These are phyloP conservation scores for Pogonocherus hispidulus DNA, from an alignment of 2,888 invertebrate species.

Conservation along the genomic window DNA sequence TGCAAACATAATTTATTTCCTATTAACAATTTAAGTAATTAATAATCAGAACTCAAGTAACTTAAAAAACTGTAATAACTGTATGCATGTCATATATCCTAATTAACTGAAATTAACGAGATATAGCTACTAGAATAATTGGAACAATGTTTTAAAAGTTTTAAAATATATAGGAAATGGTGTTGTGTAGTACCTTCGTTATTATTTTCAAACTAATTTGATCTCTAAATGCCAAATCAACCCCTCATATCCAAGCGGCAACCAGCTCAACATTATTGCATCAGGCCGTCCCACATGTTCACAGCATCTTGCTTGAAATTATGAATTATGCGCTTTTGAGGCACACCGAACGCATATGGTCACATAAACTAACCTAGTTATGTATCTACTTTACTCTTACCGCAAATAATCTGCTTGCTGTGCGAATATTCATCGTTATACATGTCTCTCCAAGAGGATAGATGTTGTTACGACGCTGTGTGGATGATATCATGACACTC, in stretches of 20 bases:
- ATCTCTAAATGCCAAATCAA: too few species aligned
- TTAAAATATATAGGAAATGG: too few species aligned
- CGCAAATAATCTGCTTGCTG: slow-evolving; percentile 69
- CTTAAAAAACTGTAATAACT: too few species aligned
- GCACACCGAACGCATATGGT: background rate
- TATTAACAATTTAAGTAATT: too few species aligned
- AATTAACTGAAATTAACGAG: too few species aligned
- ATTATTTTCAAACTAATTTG: too few species aligned
- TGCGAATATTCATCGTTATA: slow-evolving; percentile 78
- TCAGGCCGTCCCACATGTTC: slow-evolving; percentile 20
- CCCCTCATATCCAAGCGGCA: background rate
- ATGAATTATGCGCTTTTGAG: background rate
- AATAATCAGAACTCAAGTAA: too few species aligned
- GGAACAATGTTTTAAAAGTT: too few species aligned
- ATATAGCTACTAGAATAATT: too few species aligned
- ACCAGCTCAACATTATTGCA: background rate
- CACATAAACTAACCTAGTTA: slow-evolving; percentile 21
- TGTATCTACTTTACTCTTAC: slow-evolving; percentile 58
- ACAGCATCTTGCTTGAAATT: background rate
- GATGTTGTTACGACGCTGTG: slow-evolving; percentile 61
- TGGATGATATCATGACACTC: slow-evolving; percentile 68
- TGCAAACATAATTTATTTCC: too few species aligned
- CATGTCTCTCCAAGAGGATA: slow-evolving; percentile 77
- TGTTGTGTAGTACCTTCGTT: too few species aligned
- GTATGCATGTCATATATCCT: too few species aligned